A percentile compares a stretch with the other conserved stretches of the same genome.
phyloP scores from a whole-genome alignment of 2,888 invertebrate genomes.

The Trilocha varians region DNA sequence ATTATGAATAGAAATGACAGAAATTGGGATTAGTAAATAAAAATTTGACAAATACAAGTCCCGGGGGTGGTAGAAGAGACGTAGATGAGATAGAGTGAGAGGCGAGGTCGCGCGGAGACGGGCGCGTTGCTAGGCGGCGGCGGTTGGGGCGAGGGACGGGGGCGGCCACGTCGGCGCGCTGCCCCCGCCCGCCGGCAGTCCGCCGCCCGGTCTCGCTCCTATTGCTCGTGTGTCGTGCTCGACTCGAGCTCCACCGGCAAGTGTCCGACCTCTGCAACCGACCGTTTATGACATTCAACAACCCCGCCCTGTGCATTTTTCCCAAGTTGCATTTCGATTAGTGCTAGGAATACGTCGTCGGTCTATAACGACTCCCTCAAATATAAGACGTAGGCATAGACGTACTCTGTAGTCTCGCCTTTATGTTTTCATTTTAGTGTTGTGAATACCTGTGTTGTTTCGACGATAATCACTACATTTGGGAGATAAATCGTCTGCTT shows the following conservation, averaged over 20 bases:
- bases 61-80: neutral
- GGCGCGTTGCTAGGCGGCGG: slow-evolving; percentile 23
- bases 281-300: slow-evolving; percentile 68
- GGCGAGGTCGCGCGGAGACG: slow-evolving; percentile 20
- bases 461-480: slow-evolving; percentile 70
- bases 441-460: slow-evolving; percentile 71
- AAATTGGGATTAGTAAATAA: too few species aligned
- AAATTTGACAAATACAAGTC: too few species aligned
- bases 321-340: slow-evolving; percentile 57
- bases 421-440: slow-evolving; percentile 73
- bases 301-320: slow-evolving; percentile 71
- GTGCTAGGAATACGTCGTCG: slow-evolving; percentile 54
- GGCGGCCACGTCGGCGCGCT: slow-evolving; percentile 27
- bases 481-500: slow-evolving; percentile 57
- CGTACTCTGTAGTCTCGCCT: slow-evolving; percentile 43
- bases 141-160: slow-evolving; percentile 15
- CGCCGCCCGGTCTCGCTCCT: slow-evolving; percentile 52
- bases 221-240: slow-evolving; percentile 36
- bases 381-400: slow-evolving; percentile 40
- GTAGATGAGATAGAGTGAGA: slow-evolving; percentile 10
- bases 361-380: slow-evolving; percentile 36
- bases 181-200: slow-evolving; percentile 37
- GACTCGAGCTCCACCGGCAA: slow-evolving; percentile 38
- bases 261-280: slow-evolving; percentile 65
- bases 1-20: too few species aligned